phyloP scores from a whole-genome alignment of 2,888 invertebrate genomes.

The Anodontia alba region DNA sequence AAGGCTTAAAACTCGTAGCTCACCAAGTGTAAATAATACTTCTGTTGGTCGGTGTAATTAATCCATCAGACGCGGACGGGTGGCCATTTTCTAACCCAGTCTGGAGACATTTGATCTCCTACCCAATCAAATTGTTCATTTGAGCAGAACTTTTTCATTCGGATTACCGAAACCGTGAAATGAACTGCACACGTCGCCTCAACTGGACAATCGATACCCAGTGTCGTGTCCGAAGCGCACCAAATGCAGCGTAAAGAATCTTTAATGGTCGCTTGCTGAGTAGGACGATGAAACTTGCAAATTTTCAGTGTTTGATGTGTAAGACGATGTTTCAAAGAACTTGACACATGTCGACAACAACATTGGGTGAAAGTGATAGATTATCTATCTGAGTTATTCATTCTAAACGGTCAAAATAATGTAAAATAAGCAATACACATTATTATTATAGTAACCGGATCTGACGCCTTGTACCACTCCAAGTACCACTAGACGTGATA shows the following conservation, averaged over 20 bases:
- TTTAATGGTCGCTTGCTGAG: slow-evolving; percentile 6
- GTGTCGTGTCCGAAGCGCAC: slow-evolving; percentile 30
- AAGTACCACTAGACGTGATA: no score
- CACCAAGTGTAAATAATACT: no score
- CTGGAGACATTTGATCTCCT: slow-evolving; percentile 39
- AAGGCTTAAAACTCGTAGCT: no score
- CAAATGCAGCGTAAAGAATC: slow-evolving; percentile 37
- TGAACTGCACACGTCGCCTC: slow-evolving; percentile 56
- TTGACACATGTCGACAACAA: not conserved
- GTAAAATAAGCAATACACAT: no score
- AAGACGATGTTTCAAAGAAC: not conserved
- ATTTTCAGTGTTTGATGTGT: not conserved
- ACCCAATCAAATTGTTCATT: slow-evolving; percentile 59
- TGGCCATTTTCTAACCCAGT: not conserved
- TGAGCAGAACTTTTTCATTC: slow-evolving; percentile 57
- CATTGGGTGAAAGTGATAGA: not conserved
- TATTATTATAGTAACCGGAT: no score
- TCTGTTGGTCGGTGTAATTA: not conserved
- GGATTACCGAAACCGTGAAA: slow-evolving; percentile 57
- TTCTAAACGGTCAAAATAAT: no score
- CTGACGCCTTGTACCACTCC: no score
- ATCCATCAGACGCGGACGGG: not conserved
- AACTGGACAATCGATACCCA: slow-evolving; percentile 36
- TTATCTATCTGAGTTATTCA: no score
- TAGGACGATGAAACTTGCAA: not conserved